Conservation (phyloP, 2,797 vertebrate species). For the Parambassis ranga region DNA sequence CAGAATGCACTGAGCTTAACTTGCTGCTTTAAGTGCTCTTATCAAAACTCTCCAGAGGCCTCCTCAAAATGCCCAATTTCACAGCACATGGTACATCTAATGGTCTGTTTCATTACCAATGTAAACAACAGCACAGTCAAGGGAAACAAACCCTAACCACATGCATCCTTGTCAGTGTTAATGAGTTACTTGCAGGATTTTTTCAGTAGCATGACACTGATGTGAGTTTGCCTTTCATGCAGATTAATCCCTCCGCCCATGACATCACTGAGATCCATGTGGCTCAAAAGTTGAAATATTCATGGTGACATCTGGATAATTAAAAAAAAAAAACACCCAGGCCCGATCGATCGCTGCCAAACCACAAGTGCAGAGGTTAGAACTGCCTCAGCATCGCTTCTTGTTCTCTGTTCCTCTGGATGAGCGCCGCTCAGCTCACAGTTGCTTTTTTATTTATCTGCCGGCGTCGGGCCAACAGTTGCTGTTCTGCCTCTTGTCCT, state of each 20-base stretch:
- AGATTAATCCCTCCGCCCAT: conserved; percentile 55
- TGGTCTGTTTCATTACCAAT: too few species aligned
- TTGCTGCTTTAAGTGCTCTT: too few species aligned
- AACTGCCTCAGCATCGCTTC: conserved; percentile 5
- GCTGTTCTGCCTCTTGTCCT: conserved; percentile 60
- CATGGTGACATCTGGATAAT: conserved; percentile 76
- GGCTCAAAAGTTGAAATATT: conserved; percentile 71
- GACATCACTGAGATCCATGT: conserved; percentile 59
- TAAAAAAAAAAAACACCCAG: conserved; percentile 64
- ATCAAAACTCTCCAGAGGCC: too few species aligned
- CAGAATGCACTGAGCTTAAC: too few species aligned
- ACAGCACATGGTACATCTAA: too few species aligned
- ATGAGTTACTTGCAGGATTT: not conserved
- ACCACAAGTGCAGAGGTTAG: conserved; percentile 57
- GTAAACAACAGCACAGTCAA: not conserved
- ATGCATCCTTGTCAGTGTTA: too few species aligned
- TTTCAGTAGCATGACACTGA: conserved; percentile 57
- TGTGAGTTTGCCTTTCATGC: conserved; percentile 36
- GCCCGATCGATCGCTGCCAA: conserved; percentile 55
- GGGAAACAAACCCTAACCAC: not conserved
- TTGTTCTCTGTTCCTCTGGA: conserved; percentile 45
- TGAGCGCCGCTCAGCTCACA: conserved; percentile 70
- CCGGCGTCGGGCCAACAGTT: conserved; percentile 81
- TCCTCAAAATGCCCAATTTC: too few species aligned
- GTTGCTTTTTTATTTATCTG: conserved; percentile 78